These are phyloP conservation scores for Drosophila azteca DNA, from an alignment of 1,140 invertebrate genomes.

Conservation along the genomic window DNA sequence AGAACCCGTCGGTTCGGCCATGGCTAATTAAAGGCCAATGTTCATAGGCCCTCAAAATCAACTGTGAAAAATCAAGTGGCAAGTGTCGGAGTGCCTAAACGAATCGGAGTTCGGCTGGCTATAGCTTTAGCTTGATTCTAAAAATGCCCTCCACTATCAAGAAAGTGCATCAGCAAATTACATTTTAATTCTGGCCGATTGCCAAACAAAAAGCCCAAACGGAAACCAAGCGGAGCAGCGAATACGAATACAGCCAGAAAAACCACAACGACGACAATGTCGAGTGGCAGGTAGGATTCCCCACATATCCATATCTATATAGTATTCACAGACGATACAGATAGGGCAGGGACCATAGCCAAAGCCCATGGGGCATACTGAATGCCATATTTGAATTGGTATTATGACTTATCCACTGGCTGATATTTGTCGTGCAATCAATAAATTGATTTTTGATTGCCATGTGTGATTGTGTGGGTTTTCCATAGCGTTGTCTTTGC, in stretches of 20 bases:
- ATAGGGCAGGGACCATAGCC: neutral
- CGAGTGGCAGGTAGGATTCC: constrained; percentile 68
- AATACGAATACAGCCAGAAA: constrained; percentile 14
- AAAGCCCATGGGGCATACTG: neutral
- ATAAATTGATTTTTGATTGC: constrained; percentile 82
- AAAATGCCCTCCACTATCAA: constrained; percentile 16
- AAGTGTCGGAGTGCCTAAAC: constrained; percentile 12
- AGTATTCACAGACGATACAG: neutral
- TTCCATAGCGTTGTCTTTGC: constrained; percentile 21
- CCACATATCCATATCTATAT: constrained; percentile 9
- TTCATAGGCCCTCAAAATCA: neutral
- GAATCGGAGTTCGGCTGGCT: constrained; percentile 11
- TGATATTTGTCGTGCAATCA: constrained; percentile 69
- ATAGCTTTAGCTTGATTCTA: constrained; percentile 12
- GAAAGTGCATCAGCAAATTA: constrained; percentile 32
- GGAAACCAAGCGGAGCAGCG: constrained; percentile 20
- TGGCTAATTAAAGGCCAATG: constrained; percentile 35
- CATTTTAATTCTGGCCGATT: constrained; percentile 49
- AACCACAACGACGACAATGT: constrained; percentile 41
- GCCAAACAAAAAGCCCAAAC: constrained; percentile 37
- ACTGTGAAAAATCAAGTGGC: constrained; percentile 21
- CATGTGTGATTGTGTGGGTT: constrained; percentile 40
- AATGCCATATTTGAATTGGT: constrained; percentile 27
- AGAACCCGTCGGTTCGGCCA: constrained; percentile 12
- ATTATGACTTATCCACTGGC: constrained; percentile 48